Conservation (phyloP, 2,888 invertebrate genomes). For the Oxystoma pomonae region DNA sequence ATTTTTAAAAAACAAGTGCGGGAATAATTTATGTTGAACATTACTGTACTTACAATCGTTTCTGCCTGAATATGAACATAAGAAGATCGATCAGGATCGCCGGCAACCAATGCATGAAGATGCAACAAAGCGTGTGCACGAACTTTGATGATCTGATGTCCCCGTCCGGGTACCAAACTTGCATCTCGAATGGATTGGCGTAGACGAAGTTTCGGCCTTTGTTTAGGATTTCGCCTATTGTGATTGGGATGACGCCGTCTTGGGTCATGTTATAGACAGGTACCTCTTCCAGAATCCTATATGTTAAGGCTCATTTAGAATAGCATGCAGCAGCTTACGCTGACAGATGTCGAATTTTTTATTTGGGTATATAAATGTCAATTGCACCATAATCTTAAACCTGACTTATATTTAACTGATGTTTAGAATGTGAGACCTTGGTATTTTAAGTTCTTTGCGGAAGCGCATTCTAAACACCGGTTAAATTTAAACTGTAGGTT, state of each 20-base stretch:
- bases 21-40: too few relatives aligned
- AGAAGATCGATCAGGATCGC: slow-evolving; percentile 79
- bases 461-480: too few relatives aligned
- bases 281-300: slow-evolving; percentile 48
- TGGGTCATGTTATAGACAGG: slow-evolving; percentile 91
- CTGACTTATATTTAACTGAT: too few relatives aligned
- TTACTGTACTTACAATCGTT: slow-evolving; percentile 74
- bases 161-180: slow-evolving; percentile 83
- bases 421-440: too few relatives aligned
- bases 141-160: slow-evolving; percentile 67
- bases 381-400: too few relatives aligned
- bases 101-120: slow-evolving; percentile 76
- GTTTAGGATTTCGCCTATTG: slow-evolving; percentile 82
- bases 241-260: slow-evolving; percentile 74
- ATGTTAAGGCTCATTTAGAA: too few relatives aligned
- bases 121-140: slow-evolving; percentile 65
- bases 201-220: slow-evolving; percentile 66
- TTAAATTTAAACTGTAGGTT: too few relatives aligned
- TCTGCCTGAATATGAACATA: slow-evolving; percentile 70
- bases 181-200: slow-evolving; percentile 79
- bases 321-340: too few relatives aligned
- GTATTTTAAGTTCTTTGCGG: too few relatives aligned
- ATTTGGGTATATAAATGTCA: too few relatives aligned
- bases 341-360: too few relatives aligned
- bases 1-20: too few relatives aligned